phyloP scores from a whole-genome alignment of 2,113 vertebrate species.

The Grallaria varia region DNA sequence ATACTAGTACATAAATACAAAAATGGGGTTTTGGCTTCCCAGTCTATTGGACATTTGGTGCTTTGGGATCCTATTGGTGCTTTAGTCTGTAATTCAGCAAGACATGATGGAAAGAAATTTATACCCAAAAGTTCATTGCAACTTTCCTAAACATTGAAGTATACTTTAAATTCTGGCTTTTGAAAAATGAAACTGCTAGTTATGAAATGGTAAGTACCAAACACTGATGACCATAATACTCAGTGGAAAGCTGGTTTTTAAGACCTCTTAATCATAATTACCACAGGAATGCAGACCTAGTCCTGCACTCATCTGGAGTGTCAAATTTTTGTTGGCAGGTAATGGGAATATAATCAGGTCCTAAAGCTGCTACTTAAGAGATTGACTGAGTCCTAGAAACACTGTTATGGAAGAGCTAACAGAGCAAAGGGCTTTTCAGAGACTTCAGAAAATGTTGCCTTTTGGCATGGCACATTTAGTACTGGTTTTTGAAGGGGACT shows the following conservation, averaged over 20 bases:
- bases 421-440: not conserved
- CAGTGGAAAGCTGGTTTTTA: not conserved
- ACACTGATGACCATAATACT: not conserved
- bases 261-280: not conserved
- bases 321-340: not conserved
- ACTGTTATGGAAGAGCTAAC: not conserved
- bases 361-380: not conserved
- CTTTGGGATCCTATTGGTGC: not conserved
- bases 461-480: not conserved
- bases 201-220: not conserved
- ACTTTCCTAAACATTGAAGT: not conserved
- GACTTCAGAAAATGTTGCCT: not conserved
- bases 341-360: not conserved
- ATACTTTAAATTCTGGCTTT: not conserved
- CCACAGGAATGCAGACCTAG: not conserved
- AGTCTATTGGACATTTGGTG: not conserved
- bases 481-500: not conserved
- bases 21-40: not conserved
- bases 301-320: not conserved
- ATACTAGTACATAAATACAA: not conserved
- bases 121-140: not conserved
- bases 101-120: not conserved
- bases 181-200: not conserved
- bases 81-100: not conserved
- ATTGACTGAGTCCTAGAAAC: not conserved